These are phyloP conservation scores for Diploscapter pachys DNA, from an alignment of 1,140 invertebrate species.

Conservation along the genomic window DNA sequence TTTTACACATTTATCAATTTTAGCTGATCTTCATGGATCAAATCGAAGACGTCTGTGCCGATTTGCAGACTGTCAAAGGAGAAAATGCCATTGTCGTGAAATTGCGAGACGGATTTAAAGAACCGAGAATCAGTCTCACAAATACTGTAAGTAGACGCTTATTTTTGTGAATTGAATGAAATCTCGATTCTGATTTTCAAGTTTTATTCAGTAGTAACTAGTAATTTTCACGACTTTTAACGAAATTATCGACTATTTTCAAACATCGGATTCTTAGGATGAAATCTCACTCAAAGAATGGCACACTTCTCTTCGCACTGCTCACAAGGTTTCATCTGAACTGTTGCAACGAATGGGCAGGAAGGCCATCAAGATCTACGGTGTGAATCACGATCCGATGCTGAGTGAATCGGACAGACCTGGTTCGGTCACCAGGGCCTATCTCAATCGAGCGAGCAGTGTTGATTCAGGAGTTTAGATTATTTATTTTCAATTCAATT, in stretches of 20 bases:
- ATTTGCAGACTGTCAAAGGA: slow-evolving; percentile 80
- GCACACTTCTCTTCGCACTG: slow-evolving; percentile 80
- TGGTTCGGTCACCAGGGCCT: slow-evolving; percentile 53
- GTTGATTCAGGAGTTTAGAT: slow-evolving; percentile 49
- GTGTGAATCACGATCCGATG: slow-evolving; percentile 67
- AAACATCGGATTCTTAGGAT: slow-evolving; percentile 46
- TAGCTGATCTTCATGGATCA: slow-evolving; percentile 86
- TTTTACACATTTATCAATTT: slow-evolving; percentile 4
- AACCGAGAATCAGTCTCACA: slow-evolving; percentile 80
- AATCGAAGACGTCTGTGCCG: slow-evolving; percentile 79
- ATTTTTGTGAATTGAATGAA: background rate
- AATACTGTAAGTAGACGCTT: slow-evolving; percentile 73
- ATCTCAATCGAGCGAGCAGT: slow-evolving; percentile 53
- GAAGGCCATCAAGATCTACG: slow-evolving; percentile 92
- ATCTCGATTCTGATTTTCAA: background rate
- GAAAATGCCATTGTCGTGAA: slow-evolving; percentile 89
- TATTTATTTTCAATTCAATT: no score
- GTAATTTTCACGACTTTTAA: background rate
- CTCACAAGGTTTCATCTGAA: slow-evolving; percentile 86
- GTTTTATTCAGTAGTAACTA: background rate
- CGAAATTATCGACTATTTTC: background rate
- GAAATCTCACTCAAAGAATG: slow-evolving; percentile 76
- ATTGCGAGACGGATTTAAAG: slow-evolving; percentile 70
- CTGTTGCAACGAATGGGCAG: slow-evolving; percentile 87
- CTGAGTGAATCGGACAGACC: slow-evolving; percentile 51